These are phyloP conservation scores for Tupiocoris notatus DNA, from an alignment of 2,888 invertebrate species.

Conservation along the genomic window DNA sequence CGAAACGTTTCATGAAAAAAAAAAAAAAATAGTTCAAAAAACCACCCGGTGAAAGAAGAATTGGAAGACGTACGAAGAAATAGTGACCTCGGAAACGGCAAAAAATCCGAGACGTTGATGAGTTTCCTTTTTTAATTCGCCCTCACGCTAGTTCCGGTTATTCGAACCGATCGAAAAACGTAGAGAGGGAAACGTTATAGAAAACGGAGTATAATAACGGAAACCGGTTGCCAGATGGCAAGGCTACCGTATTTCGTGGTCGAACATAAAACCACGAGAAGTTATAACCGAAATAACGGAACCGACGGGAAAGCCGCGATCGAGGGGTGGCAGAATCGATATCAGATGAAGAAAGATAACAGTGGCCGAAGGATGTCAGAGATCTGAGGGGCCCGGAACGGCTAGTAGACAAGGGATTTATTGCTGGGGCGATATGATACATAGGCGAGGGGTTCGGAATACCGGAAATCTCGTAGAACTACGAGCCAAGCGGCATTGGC, in stretches of 20 bases:
- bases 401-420: not conserved
- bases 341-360: conserved; percentile 15
- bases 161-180: too few relatives aligned
- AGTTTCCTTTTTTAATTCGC: too few relatives aligned
- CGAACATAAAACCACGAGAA: not conserved
- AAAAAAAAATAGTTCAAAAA: too few relatives aligned
- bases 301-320: not conserved
- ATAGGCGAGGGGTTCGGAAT: not conserved
- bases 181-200: too few relatives aligned
- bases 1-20: too few relatives aligned
- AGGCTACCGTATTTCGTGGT: not conserved
- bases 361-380: not conserved
- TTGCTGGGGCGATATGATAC: not conserved
- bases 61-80: too few relatives aligned
- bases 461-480: not conserved
- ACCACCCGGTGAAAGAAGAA: too few relatives aligned
- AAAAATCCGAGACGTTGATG: too few relatives aligned
- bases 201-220: conserved; percentile 1
- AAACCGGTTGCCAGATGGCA: conserved; percentile 18
- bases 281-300: not conserved
- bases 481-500: not conserved
- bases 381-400: not conserved
- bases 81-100: too few relatives aligned
- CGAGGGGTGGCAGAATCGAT: conserved; percentile 1
- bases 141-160: too few relatives aligned